phyloP scores from a whole-genome alignment of 2,797 vertebrate species.

The Arctocebus calabarensis region DNA sequence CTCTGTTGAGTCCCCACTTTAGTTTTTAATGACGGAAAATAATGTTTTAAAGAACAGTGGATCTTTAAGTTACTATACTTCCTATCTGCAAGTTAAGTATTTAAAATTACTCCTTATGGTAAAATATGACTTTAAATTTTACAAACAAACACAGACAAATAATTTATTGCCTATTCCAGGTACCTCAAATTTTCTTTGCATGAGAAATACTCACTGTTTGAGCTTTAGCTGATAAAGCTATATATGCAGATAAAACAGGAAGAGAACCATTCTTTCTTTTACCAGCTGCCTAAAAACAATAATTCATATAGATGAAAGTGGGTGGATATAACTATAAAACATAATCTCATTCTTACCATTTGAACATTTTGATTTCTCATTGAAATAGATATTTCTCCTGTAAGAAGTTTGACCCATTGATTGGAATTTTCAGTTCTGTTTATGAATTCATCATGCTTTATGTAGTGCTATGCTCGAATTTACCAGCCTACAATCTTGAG shows the following conservation, averaged over 20 bases:
- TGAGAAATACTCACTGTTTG: neutral
- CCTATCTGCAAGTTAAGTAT: slow-evolving; percentile 34
- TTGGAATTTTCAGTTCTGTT: slow-evolving; percentile 72
- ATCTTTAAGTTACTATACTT: slow-evolving; percentile 36
- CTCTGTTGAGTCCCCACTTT: neutral
- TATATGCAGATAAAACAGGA: neutral
- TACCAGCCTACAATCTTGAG: neutral
- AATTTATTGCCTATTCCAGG: slow-evolving; percentile 37
- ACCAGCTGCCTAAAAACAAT: slow-evolving; percentile 30
- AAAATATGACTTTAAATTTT: slow-evolving; percentile 56
- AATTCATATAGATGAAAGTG: neutral
- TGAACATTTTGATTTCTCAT: slow-evolving; percentile 59
- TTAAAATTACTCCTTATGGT: neutral
- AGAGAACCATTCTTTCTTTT: neutral
- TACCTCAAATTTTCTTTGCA: slow-evolving; percentile 27
- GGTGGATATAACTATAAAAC: neutral
- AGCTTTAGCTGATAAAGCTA: neutral
- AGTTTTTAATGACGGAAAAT: slow-evolving; percentile 54
- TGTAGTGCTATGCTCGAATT: neutral
- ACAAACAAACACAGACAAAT: neutral
- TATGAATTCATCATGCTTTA: neutral
- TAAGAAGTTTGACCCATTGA: neutral
- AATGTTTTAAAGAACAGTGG: slow-evolving; percentile 15
- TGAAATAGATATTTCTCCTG: slow-evolving; percentile 31
- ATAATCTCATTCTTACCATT: neutral